These are phyloP conservation scores for Laticauda colubrina DNA, from an alignment of 2,113 vertebrate species.

Conservation along the genomic window DNA sequence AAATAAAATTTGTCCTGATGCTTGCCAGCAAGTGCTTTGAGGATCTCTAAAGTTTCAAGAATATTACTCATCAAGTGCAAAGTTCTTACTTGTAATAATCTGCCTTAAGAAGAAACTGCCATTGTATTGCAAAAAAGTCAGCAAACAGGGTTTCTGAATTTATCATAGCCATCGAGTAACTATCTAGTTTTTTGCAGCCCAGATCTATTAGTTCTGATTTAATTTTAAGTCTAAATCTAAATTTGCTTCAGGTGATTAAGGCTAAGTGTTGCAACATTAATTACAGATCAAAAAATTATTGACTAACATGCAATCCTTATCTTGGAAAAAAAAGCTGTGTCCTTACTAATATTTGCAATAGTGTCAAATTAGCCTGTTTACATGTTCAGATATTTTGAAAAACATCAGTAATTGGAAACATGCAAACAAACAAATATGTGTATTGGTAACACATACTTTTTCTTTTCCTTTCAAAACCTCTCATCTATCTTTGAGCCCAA, in stretches of 20 bases:
- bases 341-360: slow-evolving; percentile 5
- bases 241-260: neutral
- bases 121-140: neutral
- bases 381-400: neutral
- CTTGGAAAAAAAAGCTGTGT: neutral
- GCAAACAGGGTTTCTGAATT: neutral
- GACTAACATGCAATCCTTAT: neutral
- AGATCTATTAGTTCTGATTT: neutral
- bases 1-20: neutral
- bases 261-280: neutral
- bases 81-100: neutral
- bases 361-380: neutral
- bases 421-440: neutral
- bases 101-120: neutral
- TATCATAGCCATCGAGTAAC: neutral
- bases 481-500: neutral
- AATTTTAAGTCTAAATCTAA: neutral
- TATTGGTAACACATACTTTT: neutral
- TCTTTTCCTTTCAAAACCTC: slow-evolving; percentile 7
- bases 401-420: neutral
- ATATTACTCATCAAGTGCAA: neutral
- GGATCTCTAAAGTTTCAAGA: neutral
- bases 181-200: neutral
- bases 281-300: neutral
- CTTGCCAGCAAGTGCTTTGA: neutral